Percentiles rank a stretch among this genome's conserved stretches.
Evolutionary conservation across 2,797 vertebrate genomes (phyloP).

Genomic region (Scomberomorus guttatus): DNA sequence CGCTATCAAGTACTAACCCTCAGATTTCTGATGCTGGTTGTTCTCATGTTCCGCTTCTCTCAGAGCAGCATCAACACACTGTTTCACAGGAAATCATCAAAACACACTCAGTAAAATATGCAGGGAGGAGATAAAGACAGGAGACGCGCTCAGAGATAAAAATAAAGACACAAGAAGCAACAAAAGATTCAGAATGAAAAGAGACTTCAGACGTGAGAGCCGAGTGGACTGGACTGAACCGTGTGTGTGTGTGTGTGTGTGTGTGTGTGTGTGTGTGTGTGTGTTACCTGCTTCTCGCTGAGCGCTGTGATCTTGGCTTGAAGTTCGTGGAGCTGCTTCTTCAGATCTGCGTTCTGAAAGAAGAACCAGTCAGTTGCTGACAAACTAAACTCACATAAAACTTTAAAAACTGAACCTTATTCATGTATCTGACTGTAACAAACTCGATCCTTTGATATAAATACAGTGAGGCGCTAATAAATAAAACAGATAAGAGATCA

Average conservation of each 20-base stretch:
- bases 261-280: slow-evolving; percentile 49
- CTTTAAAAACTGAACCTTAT: no score
- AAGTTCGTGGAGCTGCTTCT: slow-evolving; percentile 99
- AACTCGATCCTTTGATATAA: neutral
- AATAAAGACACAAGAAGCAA: slow-evolving; percentile 51
- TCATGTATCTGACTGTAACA: neutral
- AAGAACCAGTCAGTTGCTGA: neutral
- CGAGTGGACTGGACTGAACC: no score
- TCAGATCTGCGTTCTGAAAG: slow-evolving; percentile 98
- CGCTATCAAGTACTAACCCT: no score
- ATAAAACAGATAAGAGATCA: no score
- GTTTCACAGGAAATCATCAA: neutral
- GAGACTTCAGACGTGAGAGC: no score
- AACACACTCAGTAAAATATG: slow-evolving; percentile 17
- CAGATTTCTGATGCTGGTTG: no score
- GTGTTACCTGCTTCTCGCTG: slow-evolving; percentile 96
- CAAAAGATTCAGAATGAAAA: slow-evolving; percentile 6
- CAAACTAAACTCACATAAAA: no score
- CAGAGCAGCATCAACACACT: no score
- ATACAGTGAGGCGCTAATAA: no score
- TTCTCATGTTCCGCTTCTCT: no score
- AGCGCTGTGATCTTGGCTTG: slow-evolving; percentile 99
- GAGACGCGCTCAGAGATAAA: no score
- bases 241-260: slow-evolving; percentile 28
- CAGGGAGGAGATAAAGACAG: slow-evolving; percentile 57